Percentiles rank a stretch among this genome's conserved stretches.
Conservation (phyloP, 2,113 vertebrate genomes). For the Syngnathus floridae region DNA sequence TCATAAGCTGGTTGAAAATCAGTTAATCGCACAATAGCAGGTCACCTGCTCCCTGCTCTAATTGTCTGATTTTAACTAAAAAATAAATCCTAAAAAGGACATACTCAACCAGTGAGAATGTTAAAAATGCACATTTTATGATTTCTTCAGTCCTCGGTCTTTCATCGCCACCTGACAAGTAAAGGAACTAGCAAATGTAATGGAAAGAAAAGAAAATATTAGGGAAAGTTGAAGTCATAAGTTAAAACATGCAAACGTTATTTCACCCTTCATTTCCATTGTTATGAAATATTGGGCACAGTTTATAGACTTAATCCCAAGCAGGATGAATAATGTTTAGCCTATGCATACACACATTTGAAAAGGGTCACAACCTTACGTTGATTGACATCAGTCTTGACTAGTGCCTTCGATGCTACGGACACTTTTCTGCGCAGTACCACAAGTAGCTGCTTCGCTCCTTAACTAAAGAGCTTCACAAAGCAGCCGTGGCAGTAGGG, state of each 20-base stretch:
- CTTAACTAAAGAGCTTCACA: constrained; percentile 95
- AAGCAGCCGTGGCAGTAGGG: constrained; percentile 99
- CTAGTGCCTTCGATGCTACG: constrained; percentile 17
- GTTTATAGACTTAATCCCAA: not conserved
- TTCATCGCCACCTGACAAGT: constrained; percentile 25
- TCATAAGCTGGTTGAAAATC: constrained; percentile 9
- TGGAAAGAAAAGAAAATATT: constrained; percentile 14
- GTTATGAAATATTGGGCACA: constrained; percentile 10
- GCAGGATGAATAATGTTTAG: not conserved
- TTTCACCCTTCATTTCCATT: constrained; percentile 6
- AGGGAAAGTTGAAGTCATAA: not conserved
- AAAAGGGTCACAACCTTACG: constrained; percentile 22
- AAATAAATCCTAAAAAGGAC: constrained; percentile 32
- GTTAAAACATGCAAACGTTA: not conserved
- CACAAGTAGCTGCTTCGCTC: not conserved
- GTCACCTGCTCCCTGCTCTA: constrained; percentile 35
- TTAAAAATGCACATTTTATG: constrained; percentile 22
- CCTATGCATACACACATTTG: constrained; percentile 37
- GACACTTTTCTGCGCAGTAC: constrained; percentile 14
- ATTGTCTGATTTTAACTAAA: not conserved
- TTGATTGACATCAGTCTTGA: constrained; percentile 2
- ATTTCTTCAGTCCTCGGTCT: constrained; percentile 42
- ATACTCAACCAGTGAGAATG: constrained; percentile 71
- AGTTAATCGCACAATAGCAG: constrained; percentile 30
- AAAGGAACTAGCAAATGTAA: constrained; percentile 20